phyloP scores from a whole-genome alignment of 2,113 vertebrate species.

The Turdus rufiventris region DNA sequence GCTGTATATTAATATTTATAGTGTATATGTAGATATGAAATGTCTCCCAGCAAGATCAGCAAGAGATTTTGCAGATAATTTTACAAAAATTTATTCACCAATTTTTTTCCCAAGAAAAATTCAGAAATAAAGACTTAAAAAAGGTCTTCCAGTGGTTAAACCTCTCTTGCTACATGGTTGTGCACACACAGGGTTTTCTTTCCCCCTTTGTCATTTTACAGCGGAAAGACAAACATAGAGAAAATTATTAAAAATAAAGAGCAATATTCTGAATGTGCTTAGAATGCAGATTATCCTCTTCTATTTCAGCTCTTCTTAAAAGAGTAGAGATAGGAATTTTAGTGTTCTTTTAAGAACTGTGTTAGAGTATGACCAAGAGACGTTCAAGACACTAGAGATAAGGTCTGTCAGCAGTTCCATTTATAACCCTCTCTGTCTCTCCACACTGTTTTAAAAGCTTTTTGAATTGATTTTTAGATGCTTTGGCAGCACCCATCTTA shows the following conservation, averaged over 20 bases:
- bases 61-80: neutral
- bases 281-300: neutral
- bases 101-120: neutral
- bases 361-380: constrained; percentile 27
- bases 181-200: neutral
- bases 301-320: neutral
- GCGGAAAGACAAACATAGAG: neutral
- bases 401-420: constrained; percentile 68
- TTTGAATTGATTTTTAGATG: constrained; percentile 68
- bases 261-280: neutral
- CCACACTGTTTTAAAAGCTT: constrained; percentile 63
- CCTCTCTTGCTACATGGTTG: neutral
- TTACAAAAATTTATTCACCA: neutral
- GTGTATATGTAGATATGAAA: neutral
- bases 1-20: neutral
- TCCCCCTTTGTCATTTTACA: neutral
- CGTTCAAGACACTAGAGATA: constrained; percentile 39
- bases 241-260: neutral
- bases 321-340: constrained; percentile 19
- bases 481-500: constrained; percentile 48
- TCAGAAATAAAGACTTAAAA: neutral
- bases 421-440: constrained; percentile 56
- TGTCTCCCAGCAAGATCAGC: neutral
- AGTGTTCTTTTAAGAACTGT: constrained; percentile 23
- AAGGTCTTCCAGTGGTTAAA: neutral